Conservation (phyloP, 2,113 vertebrate species). For the Phylloscopus trochiloides region DNA sequence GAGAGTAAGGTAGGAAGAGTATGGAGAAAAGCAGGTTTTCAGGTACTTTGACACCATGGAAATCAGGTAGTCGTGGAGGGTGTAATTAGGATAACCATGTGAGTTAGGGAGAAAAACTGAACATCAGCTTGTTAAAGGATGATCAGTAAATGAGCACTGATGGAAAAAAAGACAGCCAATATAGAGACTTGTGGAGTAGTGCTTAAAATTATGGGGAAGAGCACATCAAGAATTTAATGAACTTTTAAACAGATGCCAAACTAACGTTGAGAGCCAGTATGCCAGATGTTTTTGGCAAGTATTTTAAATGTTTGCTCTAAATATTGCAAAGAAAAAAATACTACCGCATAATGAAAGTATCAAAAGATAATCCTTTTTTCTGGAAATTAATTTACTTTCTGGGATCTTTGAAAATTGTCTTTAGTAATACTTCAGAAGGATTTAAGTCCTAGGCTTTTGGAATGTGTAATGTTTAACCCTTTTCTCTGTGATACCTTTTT, state of each 20-base stretch:
- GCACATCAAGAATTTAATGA: not conserved
- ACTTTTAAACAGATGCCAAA: not conserved
- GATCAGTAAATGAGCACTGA: accelerated
- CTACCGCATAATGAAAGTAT: not conserved
- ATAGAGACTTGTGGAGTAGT: not conserved
- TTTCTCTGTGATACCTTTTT: not conserved
- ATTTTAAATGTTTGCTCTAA: not conserved
- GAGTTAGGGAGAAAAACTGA: not conserved
- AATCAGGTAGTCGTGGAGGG: not conserved
- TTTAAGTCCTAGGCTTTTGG: not conserved
- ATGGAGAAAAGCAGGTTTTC: not conserved
- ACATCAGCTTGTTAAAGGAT: not conserved
- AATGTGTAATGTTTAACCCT: not conserved
- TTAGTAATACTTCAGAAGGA: not conserved
- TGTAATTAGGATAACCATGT: not conserved
- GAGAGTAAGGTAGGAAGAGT: not conserved
- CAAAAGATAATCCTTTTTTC: not conserved
- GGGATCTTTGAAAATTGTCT: not conserved
- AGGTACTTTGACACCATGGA: not conserved
- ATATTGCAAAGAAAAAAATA: not conserved
- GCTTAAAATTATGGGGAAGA: not conserved
- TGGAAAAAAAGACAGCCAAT: not conserved
- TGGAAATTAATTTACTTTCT: not conserved
- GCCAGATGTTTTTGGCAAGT: not conserved
- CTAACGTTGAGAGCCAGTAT: not conserved